A percentile compares a stretch with the other conserved stretches of the same genome.
phyloP scores from a whole-genome alignment of 1,140 invertebrate genomes.

The Physella acuta region DNA sequence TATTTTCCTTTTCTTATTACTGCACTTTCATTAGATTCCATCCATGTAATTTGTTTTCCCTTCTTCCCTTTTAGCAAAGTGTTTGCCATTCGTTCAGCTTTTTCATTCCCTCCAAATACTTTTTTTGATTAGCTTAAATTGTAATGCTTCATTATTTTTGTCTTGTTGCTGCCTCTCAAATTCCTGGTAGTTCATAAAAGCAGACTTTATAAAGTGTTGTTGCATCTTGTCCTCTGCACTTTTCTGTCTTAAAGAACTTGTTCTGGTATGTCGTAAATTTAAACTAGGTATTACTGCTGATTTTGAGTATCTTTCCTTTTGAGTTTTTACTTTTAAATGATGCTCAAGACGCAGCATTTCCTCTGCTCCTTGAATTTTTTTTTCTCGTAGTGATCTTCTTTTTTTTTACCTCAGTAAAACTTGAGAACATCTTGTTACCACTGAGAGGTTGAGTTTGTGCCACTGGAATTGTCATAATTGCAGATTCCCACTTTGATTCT shows the following conservation, averaged over 20 bases:
- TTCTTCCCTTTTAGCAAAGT: conserved; percentile 9
- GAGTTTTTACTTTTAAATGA: conserved; percentile 12
- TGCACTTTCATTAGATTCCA: neutral
- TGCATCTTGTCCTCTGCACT: no score
- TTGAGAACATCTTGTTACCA: conserved; percentile 55
- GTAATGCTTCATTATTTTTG: neutral
- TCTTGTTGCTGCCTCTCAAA: neutral
- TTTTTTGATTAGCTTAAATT: neutral
- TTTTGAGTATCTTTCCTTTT: conserved; percentile 9
- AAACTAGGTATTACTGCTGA: neutral
- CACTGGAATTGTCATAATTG: conserved; percentile 45
- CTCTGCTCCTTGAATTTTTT: conserved; percentile 31
- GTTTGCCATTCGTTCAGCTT: conserved; percentile 18
- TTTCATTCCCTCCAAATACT: conserved; percentile 20
- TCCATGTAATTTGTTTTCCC: neutral
- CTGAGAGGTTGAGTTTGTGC: conserved; percentile 37
- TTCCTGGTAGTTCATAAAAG: no score
- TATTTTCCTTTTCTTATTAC: no score
- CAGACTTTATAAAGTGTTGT: no score
- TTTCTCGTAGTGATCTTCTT: conserved; percentile 43
- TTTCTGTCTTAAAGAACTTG: no score
- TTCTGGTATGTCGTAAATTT: no score
- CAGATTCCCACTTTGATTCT: conserved; percentile 50
- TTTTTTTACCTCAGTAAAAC: conserved; percentile 49
- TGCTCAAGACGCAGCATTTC: conserved; percentile 9